Base-by-base conservation (phyloP, 2,797 vertebrate species). In the Arrhamphus sclerolepis region DNA sequence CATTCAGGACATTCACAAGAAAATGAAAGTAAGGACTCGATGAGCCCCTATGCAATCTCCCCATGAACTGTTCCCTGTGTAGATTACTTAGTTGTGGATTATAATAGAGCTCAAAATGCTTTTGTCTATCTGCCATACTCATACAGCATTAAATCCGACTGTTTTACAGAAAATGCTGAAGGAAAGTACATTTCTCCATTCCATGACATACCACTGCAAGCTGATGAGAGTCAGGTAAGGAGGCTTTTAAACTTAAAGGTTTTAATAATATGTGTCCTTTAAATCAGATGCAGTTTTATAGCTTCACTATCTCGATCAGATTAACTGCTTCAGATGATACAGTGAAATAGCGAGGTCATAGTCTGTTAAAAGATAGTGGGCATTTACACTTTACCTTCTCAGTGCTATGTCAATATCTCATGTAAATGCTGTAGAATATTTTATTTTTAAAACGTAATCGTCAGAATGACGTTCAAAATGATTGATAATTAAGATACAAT, bases 171-270 rank as follows among this genome's bases (percentile, higher is more conserved):
- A 91, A 95, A 97, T 83, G 89, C 87, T 2, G 90, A 94, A 41
- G 95, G 95, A 55, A 93, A 94, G 7, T 96, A 96, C 83, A 90
- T 98, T 79, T 98, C 97, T 26, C 96, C 97, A 1, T 98, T 98
- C 87, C 97, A 98, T 55, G 97, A 98, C 66, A 94, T 98, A 65
- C 95, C 97, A 0, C 88, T 97, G 28, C 93, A 90, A 67, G 95
- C 95, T 3, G 92, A 95, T 48, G 84, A 93, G 75, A 78, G 70
- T 58, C 89, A 95, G 94, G 97, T 98, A 91, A 89, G 50, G 49
- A 43, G 40, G 39, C 38, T 5, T 19, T 18, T 40, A 10, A 56
- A 24, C 43, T 19, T 21, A 48, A 55, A 65, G 60, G 16, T 8
- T 22, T 0, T 18, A 6, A 26, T n/a, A 29, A 39, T 54, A 8